phyloP scores from a whole-genome alignment of 2,113 vertebrate species.

The Rhodinocichla rosea region DNA sequence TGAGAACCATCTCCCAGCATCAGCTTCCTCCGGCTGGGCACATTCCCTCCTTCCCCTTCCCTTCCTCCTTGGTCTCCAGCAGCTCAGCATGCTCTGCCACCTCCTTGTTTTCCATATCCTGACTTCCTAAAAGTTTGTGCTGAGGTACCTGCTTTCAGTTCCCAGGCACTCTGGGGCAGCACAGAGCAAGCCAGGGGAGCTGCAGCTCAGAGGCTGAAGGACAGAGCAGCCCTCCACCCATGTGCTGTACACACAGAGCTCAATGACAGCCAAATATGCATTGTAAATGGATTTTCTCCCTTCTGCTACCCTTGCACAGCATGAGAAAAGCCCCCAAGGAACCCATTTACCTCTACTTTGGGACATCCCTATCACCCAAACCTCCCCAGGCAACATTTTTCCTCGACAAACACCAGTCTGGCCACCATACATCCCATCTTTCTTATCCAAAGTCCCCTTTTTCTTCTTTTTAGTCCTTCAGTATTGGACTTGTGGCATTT shows the following conservation, averaged over 20 bases:
- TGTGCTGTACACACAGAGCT: background rate
- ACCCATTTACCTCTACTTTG: background rate
- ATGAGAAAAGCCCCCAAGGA: background rate
- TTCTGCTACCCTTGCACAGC: background rate
- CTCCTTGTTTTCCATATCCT: background rate
- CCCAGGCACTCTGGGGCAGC: background rate
- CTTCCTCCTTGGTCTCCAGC: background rate
- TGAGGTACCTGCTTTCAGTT: background rate
- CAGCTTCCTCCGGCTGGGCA: background rate
- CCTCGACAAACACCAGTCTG: background rate
- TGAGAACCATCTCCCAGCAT: background rate
- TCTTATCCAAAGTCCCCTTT: background rate
- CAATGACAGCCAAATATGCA: background rate
- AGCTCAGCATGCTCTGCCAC: background rate
- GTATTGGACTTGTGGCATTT: background rate
- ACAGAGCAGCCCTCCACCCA: background rate
- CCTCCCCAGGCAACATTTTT: background rate
- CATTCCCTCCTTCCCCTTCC: background rate
- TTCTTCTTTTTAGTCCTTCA: background rate
- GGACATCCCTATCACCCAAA: background rate
- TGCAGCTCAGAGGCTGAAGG: background rate
- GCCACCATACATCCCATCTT: background rate
- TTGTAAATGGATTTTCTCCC: background rate
- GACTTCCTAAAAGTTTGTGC: background rate
- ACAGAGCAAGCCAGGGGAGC: background rate